Conservation (phyloP, 1,140 invertebrate species). For the Diprion similis region DNA sequence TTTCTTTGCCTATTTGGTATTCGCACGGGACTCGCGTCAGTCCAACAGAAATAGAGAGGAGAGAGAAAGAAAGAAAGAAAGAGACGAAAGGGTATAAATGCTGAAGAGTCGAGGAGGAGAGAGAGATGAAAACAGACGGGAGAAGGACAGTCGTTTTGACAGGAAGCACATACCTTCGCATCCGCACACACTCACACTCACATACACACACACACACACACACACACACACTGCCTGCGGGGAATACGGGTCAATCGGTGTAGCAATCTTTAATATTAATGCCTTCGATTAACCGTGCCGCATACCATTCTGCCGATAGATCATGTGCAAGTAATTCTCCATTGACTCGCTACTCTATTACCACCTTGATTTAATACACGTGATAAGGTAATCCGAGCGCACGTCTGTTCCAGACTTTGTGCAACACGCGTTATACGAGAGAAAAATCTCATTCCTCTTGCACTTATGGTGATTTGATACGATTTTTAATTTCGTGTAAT, state of each 20-base stretch:
- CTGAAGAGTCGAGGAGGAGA: not conserved
- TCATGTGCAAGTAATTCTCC: not conserved
- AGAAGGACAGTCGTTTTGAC: conserved; percentile 6
- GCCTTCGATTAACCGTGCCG: not conserved
- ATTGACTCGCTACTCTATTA: no score
- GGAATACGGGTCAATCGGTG: not conserved
- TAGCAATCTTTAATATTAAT: conserved; percentile 6
- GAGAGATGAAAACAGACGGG: conserved; percentile 5
- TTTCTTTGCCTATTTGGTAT: not conserved
- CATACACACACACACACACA: not conserved
- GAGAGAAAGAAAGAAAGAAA: conserved; percentile 13
- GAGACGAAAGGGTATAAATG: conserved; percentile 11
- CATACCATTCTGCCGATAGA: not conserved
- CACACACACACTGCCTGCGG: not conserved
- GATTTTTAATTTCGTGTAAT: no score
- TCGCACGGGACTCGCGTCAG: not conserved
- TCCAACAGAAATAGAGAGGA: no score
- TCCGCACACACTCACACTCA: not conserved
- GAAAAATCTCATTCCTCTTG: no score
- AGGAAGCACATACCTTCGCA: conserved; percentile 10
- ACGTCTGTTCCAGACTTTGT: no score
- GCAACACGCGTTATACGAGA: no score
- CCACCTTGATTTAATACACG: no score
- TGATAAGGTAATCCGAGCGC: no score
- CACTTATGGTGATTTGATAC: no score